Conservation (phyloP, 2,797 vertebrate genomes). For the Sternarchorhynchus goeldii region DNA sequence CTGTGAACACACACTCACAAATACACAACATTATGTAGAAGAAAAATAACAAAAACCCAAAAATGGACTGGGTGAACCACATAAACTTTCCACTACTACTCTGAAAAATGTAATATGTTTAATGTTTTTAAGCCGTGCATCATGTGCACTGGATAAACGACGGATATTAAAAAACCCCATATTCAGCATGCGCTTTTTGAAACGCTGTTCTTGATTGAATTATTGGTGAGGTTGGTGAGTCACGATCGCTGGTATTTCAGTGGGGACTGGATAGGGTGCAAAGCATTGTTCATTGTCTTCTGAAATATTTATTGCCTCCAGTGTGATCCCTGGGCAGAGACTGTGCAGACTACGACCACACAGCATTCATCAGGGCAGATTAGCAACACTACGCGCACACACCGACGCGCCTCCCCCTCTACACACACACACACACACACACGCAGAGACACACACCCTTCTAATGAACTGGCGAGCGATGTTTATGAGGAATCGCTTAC, state of each 20-base stretch:
- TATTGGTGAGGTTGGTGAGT: not conserved
- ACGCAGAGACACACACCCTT: slow-evolving; percentile 43
- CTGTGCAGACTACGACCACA: slow-evolving; percentile 62
- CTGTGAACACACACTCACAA: not conserved
- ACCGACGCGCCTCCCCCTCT: not conserved
- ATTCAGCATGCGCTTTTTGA: not conserved
- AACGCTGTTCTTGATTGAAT: not conserved
- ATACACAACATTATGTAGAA: not conserved
- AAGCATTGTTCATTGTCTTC: slow-evolving; percentile 31
- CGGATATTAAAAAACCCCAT: not conserved
- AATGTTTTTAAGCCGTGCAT: not conserved
- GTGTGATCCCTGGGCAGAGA: slow-evolving; percentile 31
- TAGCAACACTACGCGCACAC: slow-evolving; percentile 57
- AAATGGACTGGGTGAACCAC: not conserved
- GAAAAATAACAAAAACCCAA: not conserved
- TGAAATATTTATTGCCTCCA: slow-evolving; percentile 40
- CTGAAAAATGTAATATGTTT: not conserved
- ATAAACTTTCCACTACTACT: too few species aligned
- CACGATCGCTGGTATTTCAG: slow-evolving; percentile 9
- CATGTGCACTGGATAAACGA: not conserved
- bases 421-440: slow-evolving; percentile 53
- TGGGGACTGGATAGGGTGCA: not conserved
- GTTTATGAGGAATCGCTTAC: slow-evolving; percentile 78
- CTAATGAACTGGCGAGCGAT: slow-evolving; percentile 82
- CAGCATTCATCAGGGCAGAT: slow-evolving; percentile 75